Percentiles rank a stretch among this genome's conserved stretches.
phyloP scores from a whole-genome alignment of 1,140 invertebrate genomes.

The Adelges cooleyi region DNA sequence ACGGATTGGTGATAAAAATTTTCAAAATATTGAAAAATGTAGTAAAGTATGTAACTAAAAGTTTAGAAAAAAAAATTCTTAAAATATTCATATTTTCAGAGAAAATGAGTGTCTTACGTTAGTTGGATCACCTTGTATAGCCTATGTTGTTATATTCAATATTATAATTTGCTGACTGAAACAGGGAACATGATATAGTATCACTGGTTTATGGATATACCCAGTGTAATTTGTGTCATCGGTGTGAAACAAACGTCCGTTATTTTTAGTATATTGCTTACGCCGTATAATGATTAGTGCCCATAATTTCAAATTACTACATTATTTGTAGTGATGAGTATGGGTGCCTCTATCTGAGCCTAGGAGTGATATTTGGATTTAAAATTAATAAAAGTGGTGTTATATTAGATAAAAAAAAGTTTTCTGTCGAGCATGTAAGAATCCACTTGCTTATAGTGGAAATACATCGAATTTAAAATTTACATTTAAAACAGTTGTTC shows the following conservation, averaged over 20 bases:
- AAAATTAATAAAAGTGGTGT: not conserved
- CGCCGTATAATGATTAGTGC: not conserved
- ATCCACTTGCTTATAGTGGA: not conserved
- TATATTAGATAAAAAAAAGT: conserved; percentile 9
- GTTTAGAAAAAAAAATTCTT: too few species aligned
- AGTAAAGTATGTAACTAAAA: too few species aligned
- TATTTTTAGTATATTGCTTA: not conserved
- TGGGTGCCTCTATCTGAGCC: not conserved
- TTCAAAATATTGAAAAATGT: too few species aligned
- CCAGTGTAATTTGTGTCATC: not conserved
- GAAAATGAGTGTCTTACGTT: too few species aligned
- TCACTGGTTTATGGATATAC: too few species aligned
- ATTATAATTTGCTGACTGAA: too few species aligned
- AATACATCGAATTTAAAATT: conserved; percentile 13
- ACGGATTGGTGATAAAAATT: too few species aligned
- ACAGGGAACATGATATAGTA: too few species aligned
- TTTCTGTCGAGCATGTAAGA: not conserved
- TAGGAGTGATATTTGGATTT: not conserved
- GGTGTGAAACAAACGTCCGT: not conserved
- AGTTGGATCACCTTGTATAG: too few species aligned
- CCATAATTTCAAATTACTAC: not conserved
- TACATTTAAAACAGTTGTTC: conserved; percentile 6
- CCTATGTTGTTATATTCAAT: too few species aligned
- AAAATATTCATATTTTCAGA: too few species aligned
- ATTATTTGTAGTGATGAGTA: conserved; percentile 10